Evolutionary conservation across 1,140 invertebrate genomes (phyloP).

Genomic region (Streblospio benedicti): DNA sequence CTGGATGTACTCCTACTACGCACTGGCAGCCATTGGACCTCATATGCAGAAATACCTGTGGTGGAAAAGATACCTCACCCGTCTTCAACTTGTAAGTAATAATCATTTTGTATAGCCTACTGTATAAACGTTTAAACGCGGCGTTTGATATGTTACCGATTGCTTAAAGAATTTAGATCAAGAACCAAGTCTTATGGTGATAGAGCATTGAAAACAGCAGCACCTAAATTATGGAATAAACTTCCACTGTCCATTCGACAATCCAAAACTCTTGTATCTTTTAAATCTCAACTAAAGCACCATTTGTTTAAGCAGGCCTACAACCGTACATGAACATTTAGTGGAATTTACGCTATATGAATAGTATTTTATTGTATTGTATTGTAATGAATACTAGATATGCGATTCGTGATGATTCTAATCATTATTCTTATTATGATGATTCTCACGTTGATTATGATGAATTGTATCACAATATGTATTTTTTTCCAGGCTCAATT

Average conservation of each 20-base stretch:
- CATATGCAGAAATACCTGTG: slow-evolving; percentile 43
- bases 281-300: too few relatives aligned
- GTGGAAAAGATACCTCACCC: slow-evolving; percentile 47
- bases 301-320: too few relatives aligned
- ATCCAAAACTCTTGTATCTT: not conserved
- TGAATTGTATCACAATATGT: not conserved
- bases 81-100: slow-evolving; percentile 40
- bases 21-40: slow-evolving; percentile 40
- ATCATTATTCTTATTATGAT: not conserved
- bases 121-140: not conserved
- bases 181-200: not conserved
- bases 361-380: too few relatives aligned
- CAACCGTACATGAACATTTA: too few relatives aligned
- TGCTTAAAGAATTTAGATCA: too few relatives aligned
- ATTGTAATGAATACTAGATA: too few relatives aligned
- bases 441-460: not conserved
- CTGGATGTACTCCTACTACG: slow-evolving; percentile 46
- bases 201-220: not conserved
- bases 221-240: not conserved
- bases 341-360: too few relatives aligned
- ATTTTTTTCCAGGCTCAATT: slow-evolving; percentile 15
- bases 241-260: not conserved
- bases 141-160: not conserved
- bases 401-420: too few relatives aligned
- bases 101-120: not conserved